phyloP scores from a whole-genome alignment of 2,113 vertebrate genomes.

The Centropus bengalensis region DNA sequence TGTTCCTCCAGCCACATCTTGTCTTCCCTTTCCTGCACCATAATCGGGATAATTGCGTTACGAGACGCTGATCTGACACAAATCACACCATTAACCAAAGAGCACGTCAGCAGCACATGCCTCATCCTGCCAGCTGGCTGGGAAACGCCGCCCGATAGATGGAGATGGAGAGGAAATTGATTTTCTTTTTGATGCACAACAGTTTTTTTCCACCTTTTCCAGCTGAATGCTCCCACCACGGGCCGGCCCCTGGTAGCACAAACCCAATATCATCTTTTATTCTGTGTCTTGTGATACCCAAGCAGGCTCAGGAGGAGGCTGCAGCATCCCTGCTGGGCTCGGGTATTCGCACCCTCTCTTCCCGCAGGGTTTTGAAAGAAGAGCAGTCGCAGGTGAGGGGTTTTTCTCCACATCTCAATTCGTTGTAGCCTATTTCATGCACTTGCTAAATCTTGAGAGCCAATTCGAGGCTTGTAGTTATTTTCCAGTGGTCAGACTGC shows the following conservation, averaged over 20 bases:
- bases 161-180: background rate
- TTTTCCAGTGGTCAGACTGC: background rate
- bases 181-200: background rate
- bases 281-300: background rate
- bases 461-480: background rate
- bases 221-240: background rate
- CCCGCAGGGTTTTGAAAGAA: background rate
- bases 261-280: background rate
- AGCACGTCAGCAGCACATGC: constrained; percentile 18
- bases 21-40: background rate
- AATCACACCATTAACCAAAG: constrained; percentile 3
- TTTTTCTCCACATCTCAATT: background rate
- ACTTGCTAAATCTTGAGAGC: background rate
- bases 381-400: background rate
- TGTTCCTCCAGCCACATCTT: background rate
- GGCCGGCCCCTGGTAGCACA: background rate
- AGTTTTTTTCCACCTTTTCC: background rate
- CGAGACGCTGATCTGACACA: constrained; percentile 3
- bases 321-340: background rate
- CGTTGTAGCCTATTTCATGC: background rate
- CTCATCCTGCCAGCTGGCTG: constrained; percentile 23
- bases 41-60: background rate
- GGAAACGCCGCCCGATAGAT: background rate
- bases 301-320: background rate
- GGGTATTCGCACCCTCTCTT: background rate